A percentile compares a stretch with the other conserved stretches of the same genome.
Conservation (phyloP, 1,140 invertebrate genomes). For the Theocolax elegans region DNA sequence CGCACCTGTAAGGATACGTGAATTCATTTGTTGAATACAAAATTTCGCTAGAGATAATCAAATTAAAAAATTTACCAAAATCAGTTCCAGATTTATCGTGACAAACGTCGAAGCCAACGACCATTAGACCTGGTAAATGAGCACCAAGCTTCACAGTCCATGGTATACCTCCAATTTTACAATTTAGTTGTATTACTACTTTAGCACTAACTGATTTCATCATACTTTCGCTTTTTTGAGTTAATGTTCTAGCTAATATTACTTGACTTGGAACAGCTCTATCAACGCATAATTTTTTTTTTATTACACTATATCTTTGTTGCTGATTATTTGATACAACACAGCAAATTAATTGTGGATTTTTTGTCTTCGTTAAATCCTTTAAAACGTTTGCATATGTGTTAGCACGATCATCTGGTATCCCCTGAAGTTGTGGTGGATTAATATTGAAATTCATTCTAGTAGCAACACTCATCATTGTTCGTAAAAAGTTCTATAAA, state of each 20-base stretch:
- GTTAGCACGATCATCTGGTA: constrained; percentile 68
- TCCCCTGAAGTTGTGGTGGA: constrained; percentile 29
- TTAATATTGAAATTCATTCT: constrained; percentile 67
- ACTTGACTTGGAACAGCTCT: constrained; percentile 81
- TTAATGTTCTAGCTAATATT: constrained; percentile 72
- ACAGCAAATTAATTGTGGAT: constrained; percentile 74
- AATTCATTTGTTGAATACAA: too few species aligned
- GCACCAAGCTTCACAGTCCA: constrained; percentile 77
- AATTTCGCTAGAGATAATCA: too few species aligned
- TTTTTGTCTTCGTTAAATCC: constrained; percentile 64
- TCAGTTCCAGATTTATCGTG: constrained; percentile 77
- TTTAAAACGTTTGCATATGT: constrained; percentile 68
- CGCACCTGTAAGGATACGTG: constrained; percentile 66
- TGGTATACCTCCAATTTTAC: constrained; percentile 88
- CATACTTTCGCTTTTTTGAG: constrained; percentile 60
- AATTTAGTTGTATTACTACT: constrained; percentile 87
- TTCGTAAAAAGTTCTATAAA: constrained; percentile 44
- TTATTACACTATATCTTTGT: constrained; percentile 85
- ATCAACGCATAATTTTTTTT: constrained; percentile 86
- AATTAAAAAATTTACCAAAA: constrained; percentile 64
- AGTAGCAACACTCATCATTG: constrained; percentile 56
- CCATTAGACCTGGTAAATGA: constrained; percentile 73
- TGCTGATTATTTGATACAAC: constrained; percentile 77
- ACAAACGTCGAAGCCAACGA: constrained; percentile 89
- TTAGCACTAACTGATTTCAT: constrained; percentile 86